A percentile compares a stretch with the other conserved stretches of the same genome.
These are phyloP conservation scores for Pituophis catenifer DNA, from an alignment of 2,113 vertebrate genomes.

Conservation along the genomic window DNA sequence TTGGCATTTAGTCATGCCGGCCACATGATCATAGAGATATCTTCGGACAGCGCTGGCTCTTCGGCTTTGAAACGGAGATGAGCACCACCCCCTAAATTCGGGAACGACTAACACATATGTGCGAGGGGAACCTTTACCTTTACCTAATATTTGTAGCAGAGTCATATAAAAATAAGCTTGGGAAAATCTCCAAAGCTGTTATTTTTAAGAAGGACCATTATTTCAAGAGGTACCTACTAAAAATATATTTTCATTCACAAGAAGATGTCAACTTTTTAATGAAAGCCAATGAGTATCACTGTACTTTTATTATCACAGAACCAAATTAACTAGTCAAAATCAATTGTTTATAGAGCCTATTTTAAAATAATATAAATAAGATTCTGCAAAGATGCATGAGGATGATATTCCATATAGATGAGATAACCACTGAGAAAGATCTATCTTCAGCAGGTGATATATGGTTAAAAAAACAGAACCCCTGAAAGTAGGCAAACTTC, in stretches of 20 bases:
- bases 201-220: not conserved
- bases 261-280: not conserved
- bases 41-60: too few relatives aligned
- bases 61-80: too few relatives aligned
- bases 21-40: too few relatives aligned
- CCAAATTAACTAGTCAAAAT: not conserved
- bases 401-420: not conserved
- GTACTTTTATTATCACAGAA: not conserved
- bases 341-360: not conserved
- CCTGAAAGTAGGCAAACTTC: too few relatives aligned
- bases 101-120: too few relatives aligned
- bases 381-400: not conserved
- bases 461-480: too few relatives aligned
- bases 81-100: too few relatives aligned
- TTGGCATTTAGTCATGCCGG: too few relatives aligned
- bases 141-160: not conserved
- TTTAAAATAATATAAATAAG: not conserved
- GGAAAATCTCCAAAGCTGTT: not conserved
- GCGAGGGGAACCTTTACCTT: too few relatives aligned
- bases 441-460: not conserved
- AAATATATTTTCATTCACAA: not conserved
- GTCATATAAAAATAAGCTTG: not conserved
- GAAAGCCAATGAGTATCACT: not conserved
- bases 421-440: not conserved
- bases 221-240: not conserved